Evolutionary conservation across 1,140 invertebrate species (phyloP), one percentile per base, ranked within the genome.

Genomic region (Lethrus apterus): DNA sequence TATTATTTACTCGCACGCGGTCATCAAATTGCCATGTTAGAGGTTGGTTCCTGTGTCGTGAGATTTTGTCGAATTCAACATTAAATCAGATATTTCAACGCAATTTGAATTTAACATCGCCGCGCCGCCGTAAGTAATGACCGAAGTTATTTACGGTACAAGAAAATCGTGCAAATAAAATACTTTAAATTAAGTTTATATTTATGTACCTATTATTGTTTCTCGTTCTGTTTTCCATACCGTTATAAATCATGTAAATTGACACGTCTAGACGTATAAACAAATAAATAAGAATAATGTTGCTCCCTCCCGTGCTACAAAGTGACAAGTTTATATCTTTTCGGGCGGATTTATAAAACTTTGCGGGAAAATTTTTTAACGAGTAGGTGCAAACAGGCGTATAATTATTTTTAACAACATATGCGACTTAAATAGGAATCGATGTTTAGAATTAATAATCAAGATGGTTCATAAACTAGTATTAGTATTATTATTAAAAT

Each of bases 181-280:
- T 19, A 38, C 35, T 10, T 38, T 38, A 21, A 38, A 38, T 38
- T 38, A 38, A 38, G 35, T 21, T 38, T 21, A 38, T 38, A 38
- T 38, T 38, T 38, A 38, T 38, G 35, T 11, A 23, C 9, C 20
- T 21, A 21, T 38, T 38, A 38, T 21, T 38, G 35, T 38, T 23
- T 21, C 18, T 19, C 10, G 18, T 38, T 38, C 35, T 38, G 35
- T 7, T 38, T 38, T 38, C 19, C 18, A 11, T 38, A 11, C 18
- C 7, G 24, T 19, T 38, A 17, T 38, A 38, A 38, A 38, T 38
- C 35, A 38, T 38, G 19, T 11, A 38, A 38, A 38, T 19, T 20
- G 35, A 38, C 18, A 38, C 13, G 18, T 13, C 18, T 17, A 21
- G 14, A 38, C 4, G 18, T 38, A 21, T 38, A 38, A n/a, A 38